Evolutionary conservation across 1,140 invertebrate species (phyloP), one percentile per base, ranked within the genome.

Genomic region (Zaprionus tsacasi): DNA sequence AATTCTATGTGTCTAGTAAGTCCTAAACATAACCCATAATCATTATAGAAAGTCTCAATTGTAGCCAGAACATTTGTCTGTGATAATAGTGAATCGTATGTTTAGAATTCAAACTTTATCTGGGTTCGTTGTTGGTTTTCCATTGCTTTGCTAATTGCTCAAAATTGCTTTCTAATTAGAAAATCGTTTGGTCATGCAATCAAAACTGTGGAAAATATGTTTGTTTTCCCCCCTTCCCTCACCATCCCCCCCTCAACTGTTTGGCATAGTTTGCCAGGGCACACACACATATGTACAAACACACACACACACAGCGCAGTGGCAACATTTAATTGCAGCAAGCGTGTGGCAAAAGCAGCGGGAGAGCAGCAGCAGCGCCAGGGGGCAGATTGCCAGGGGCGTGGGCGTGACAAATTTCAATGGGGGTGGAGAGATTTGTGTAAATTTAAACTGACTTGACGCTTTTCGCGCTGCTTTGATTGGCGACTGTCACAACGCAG

Each of bases 401-500:
- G 30, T 33, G 30, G 30, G n/a, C 40, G n/a, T 45, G 40, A n/a
- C 40, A 15, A 63, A 57, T 66, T 56, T 66, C 38, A 12, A 30
- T 30, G 27, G 27, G 27, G 27, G 1, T 50, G 40, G 13, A n/a
- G 15, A 33, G 43, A 5, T 67, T 59, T 54, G 54, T 60, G 55
- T 30, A 48, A 74, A 78, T 73, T 75, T 60, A n/a, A 27, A 64
- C 38, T 58, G 58, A 21, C 52, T 57, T 66, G 60, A 56, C 17
- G 36, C 11, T 45, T 64, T 71, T 76, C 56, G 71, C 76, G 70
- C 52, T 59, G 79, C 59, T 82, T 88, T 87, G 83, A 87, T 89
- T 82, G 71, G 85, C 85, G 68, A 74, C 85, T 83, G 83, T 89
- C 83, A 76, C 43, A 54, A 58, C 63, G 70, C 30, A 13, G 36